Percentiles rank a stretch among this genome's conserved stretches.
These are phyloP conservation scores for Gallinago stenura DNA, from an alignment of 2,797 vertebrate genomes.

Conservation along the genomic window DNA sequence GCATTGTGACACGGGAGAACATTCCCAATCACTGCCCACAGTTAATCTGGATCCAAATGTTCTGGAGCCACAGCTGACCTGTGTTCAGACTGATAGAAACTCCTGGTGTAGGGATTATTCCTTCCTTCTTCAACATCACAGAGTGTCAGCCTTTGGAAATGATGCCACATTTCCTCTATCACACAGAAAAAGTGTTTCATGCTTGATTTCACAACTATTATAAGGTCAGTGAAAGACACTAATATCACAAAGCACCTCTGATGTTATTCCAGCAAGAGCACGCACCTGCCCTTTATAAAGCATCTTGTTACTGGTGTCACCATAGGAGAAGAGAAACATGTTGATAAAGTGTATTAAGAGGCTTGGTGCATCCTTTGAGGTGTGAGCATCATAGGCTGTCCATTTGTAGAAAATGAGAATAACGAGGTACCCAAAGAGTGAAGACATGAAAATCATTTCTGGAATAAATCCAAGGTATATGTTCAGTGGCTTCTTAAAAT, in stretches of 20 bases:
- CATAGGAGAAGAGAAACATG: conserved; percentile 97
- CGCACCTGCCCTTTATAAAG: conserved; percentile 94
- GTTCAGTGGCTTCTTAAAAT: conserved; percentile 94
- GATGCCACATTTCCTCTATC: background rate
- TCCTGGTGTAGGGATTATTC: background rate
- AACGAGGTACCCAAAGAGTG: conserved; percentile 93
- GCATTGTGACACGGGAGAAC: background rate
- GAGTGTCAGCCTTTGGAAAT: background rate
- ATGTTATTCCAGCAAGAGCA: background rate
- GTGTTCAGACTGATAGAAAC: background rate
- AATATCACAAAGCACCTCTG: background rate
- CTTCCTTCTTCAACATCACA: background rate
- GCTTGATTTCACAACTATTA: background rate
- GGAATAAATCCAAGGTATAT: conserved; percentile 97
- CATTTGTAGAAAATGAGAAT: conserved; percentile 96
- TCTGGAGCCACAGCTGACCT: background rate
- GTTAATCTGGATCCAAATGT: background rate
- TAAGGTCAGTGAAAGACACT: background rate
- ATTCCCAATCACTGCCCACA: background rate
- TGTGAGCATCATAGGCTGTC: conserved; percentile 85
- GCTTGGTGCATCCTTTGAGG: conserved; percentile 90
- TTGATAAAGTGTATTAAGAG: conserved; percentile 98
- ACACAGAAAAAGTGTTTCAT: background rate
- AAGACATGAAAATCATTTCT: conserved; percentile 93
- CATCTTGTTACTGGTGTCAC: conserved; percentile 81